Base-by-base conservation (phyloP, 2,797 vertebrate genomes). In the Forpus xanthops region DNA sequence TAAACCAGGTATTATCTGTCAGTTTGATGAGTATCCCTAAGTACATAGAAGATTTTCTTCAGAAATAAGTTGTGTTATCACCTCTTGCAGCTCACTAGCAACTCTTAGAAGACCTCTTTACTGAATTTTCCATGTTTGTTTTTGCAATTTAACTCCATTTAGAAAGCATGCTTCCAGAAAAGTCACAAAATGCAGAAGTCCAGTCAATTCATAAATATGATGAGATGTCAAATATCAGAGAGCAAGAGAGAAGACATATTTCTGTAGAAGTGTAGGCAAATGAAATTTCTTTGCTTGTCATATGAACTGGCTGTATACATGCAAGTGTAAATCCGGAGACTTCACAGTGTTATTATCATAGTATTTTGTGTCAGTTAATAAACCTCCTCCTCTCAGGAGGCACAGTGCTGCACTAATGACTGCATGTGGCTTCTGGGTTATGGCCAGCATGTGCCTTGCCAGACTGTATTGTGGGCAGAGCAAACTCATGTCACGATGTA, bases 51-150 rank as follows among this genome's bases (percentile, higher is more conserved):
- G 19, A n/a, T 2, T 37, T 70, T 77, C 2, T 24, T 93, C 25
- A 55, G 35, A 74, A 50, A 80, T 41, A 39, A 73, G 42, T n/a
- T 55, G 6, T 42, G 4, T 33, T 11, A 75, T 58, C 11, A 41
- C 9, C 15, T 61, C 25, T 79, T 79, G 45, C 16, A 58, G 5
- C 16, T 73, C 31, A 39, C 21, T 39, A 7, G 13, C 35, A 73
- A 6, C 8, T 23, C 12, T 53, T 42, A 66, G 28, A 41, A 3
- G 11, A 52, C 7, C 4, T 77, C 15, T 0, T 0, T 30, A 31
- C 6, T 41, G 24, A 35, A 49, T 58, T 67, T 83, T 56, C 28
- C 7, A 4, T 17, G 11, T 33, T 75, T 61, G 27, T 27, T 50
- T 58, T 44, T n/a, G 13, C 2, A 55, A 42, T 67, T 71, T 47